These are phyloP conservation scores for Tupaia chinensis DNA, from an alignment of 2,113 vertebrate genomes.

Conservation along the genomic window DNA sequence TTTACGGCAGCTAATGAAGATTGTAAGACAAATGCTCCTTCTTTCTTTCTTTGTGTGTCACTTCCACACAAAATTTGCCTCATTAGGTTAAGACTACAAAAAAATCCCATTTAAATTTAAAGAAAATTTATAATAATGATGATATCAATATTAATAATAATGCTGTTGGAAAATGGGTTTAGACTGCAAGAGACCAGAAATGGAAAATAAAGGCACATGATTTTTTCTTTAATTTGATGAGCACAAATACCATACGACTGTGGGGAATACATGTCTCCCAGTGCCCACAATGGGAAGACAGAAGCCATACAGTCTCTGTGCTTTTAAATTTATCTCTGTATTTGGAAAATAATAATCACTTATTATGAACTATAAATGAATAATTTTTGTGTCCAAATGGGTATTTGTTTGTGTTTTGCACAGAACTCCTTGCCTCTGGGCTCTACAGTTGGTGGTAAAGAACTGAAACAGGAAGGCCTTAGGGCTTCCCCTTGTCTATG, in stretches of 20 bases:
- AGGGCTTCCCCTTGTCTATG: neutral
- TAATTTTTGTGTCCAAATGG: neutral
- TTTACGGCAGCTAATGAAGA: neutral
- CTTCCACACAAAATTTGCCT: neutral
- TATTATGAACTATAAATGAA: neutral
- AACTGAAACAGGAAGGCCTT: neutral
- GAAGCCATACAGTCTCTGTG: neutral
- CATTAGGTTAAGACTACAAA: neutral
- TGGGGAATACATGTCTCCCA: neutral
- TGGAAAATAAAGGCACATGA: neutral
- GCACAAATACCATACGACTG: neutral
- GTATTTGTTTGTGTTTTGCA: neutral
- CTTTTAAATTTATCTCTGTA: constrained; percentile 10
- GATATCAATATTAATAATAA: neutral
- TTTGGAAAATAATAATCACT: constrained; percentile 39
- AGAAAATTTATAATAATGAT: neutral
- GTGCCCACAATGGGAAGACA: neutral
- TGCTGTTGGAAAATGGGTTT: neutral
- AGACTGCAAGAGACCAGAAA: neutral
- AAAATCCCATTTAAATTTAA: neutral
- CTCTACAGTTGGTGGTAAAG: neutral
- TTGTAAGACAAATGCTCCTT: neutral
- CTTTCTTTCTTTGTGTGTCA: neutral
- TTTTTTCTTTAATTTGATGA: neutral
- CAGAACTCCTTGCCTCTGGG: neutral